These are phyloP conservation scores for Ectemnius cavifrons DNA, from an alignment of 2,888 invertebrate genomes.

Conservation along the genomic window DNA sequence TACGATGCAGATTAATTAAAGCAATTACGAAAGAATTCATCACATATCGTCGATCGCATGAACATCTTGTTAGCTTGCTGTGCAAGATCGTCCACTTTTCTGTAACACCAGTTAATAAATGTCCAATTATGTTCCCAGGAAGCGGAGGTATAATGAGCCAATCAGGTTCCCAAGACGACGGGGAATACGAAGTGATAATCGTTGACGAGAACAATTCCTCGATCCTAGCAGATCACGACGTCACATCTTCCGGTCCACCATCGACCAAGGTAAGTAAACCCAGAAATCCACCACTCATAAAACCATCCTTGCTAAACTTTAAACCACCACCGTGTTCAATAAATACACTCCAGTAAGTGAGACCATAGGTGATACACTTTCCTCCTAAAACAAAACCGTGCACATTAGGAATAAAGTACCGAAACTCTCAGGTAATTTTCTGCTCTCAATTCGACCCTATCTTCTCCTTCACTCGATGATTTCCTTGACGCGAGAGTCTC, in stretches of 20 bases:
- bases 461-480: constrained; percentile 26
- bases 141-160: constrained; percentile 76
- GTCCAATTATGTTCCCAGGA: constrained; percentile 65
- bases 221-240: constrained; percentile 88
- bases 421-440: constrained; percentile 58
- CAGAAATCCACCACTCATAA: no score
- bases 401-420: constrained; percentile 50
- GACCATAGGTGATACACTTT: constrained; percentile 29
- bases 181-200: constrained; percentile 93
- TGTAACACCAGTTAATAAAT: constrained; percentile 18
- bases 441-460: constrained; percentile 29
- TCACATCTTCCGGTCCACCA: constrained; percentile 86
- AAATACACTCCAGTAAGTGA: constrained; percentile 33
- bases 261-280: constrained; percentile 87
- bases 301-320: constrained; percentile 18
- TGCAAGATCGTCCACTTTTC: constrained; percentile 20
- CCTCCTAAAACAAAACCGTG: constrained; percentile 46
- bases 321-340: constrained; percentile 14
- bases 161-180: constrained; percentile 83
- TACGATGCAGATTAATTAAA: neutral
- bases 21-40: neutral
- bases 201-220: constrained; percentile 94
- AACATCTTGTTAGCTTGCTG: constrained; percentile 48
- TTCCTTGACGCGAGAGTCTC: constrained; percentile 17
- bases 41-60: constrained; percentile 52